A percentile compares a stretch with the other conserved stretches of the same genome.
Evolutionary conservation across 2,797 vertebrate species (phyloP).

Genomic region (Sebastes trivittatus): DNA sequence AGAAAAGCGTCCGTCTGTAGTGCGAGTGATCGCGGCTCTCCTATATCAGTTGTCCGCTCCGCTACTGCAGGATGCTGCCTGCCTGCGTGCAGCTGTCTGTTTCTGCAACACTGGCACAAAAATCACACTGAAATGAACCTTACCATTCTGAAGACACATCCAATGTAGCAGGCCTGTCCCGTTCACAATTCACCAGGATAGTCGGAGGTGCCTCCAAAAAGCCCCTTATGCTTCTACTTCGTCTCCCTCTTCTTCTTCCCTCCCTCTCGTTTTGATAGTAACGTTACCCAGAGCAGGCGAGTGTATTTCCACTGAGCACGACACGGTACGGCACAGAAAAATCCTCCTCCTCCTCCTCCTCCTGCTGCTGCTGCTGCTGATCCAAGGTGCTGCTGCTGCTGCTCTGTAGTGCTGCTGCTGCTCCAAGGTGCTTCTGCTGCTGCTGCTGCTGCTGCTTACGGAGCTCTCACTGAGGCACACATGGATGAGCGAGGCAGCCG

Average conservation of each 20-base stretch:
- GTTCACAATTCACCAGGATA: slow-evolving; percentile 54
- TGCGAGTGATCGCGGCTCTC: slow-evolving; percentile 19
- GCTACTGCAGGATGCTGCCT: slow-evolving; percentile 51
- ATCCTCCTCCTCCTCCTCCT: slow-evolving; percentile 61
- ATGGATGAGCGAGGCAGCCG: slow-evolving; percentile 53
- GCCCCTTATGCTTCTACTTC: slow-evolving; percentile 39
- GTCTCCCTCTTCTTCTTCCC: slow-evolving; percentile 36
- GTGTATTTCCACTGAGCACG: slow-evolving; percentile 72
- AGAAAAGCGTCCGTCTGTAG: neutral
- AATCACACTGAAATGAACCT: slow-evolving; percentile 57
- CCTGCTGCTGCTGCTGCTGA: slow-evolving; percentile 19
- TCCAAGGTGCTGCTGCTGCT: too few relatives aligned
- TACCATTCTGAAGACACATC: slow-evolving; percentile 84
- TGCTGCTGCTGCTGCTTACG: slow-evolving; percentile 41
- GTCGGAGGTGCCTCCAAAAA: slow-evolving; percentile 40
- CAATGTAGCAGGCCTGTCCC: slow-evolving; percentile 70
- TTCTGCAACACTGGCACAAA: slow-evolving; percentile 52
- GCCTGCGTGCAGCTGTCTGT: slow-evolving; percentile 40
- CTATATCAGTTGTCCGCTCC: slow-evolving; percentile 16
- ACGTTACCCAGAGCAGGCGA: slow-evolving; percentile 53
- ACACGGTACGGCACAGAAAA: slow-evolving; percentile 55
- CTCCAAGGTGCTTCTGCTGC: slow-evolving; percentile 54
- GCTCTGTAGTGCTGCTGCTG: slow-evolving; percentile 10
- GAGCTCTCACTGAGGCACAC: slow-evolving; percentile 42
- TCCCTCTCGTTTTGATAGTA: slow-evolving; percentile 60